Evolutionary conservation across 2,113 vertebrate genomes (phyloP).

Genomic region (Caranx melampygus): DNA sequence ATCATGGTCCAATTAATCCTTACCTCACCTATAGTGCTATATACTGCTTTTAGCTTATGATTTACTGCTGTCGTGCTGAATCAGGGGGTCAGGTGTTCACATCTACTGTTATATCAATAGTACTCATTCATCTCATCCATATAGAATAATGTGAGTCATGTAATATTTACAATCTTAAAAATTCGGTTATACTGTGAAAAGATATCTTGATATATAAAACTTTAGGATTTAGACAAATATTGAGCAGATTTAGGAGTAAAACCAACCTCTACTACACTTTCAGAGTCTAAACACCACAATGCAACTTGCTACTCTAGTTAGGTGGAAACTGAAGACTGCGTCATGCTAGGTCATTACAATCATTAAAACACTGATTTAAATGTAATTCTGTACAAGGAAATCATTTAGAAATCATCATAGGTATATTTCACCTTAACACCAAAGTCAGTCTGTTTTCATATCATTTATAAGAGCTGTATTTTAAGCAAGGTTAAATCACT

Average conservation of each 20-base stretch:
- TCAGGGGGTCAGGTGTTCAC: slow-evolving; percentile 86
- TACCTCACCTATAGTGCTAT: slow-evolving; percentile 64
- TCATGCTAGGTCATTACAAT: slow-evolving; percentile 83
- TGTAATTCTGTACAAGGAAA: slow-evolving; percentile 90
- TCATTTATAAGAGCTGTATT: slow-evolving; percentile 50
- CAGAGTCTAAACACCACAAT: slow-evolving; percentile 77
- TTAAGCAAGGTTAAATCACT: slow-evolving; percentile 56
- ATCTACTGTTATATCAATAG: slow-evolving; percentile 86
- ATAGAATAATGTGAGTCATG: slow-evolving; percentile 86
- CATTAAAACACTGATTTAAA: slow-evolving; percentile 78
- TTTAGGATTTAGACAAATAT: slow-evolving; percentile 84
- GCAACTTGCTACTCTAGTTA: slow-evolving; percentile 79
- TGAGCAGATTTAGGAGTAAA: slow-evolving; percentile 80
- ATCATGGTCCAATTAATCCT: slow-evolving; percentile 60
- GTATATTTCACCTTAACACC: slow-evolving; percentile 64
- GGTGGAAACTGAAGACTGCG: slow-evolving; percentile 75
- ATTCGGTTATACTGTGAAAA: slow-evolving; percentile 83
- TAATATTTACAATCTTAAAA: slow-evolving; percentile 98
- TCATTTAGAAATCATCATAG: slow-evolving; percentile 69
- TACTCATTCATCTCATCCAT: slow-evolving; percentile 80
- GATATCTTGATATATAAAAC: slow-evolving; percentile 84
- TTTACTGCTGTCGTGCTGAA: slow-evolving; percentile 71
- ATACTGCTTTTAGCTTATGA: slow-evolving; percentile 70
- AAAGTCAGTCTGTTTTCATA: slow-evolving; percentile 72
- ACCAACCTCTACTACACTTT: slow-evolving; percentile 77